Evolutionary conservation across 2,797 vertebrate species (phyloP).

Genomic region (Buceros bicornis): DNA sequence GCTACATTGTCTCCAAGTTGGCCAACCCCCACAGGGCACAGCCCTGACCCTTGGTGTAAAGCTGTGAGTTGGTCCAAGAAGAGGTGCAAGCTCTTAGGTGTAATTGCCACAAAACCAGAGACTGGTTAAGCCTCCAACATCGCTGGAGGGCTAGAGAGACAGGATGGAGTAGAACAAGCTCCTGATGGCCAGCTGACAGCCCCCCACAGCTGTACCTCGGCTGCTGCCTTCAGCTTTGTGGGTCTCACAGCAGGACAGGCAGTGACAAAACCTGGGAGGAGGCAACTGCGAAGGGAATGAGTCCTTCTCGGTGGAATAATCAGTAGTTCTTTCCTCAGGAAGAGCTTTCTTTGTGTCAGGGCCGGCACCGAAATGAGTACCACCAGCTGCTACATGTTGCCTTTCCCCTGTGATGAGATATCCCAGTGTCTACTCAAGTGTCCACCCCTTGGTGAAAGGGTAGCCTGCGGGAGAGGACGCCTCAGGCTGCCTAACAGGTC

Average conservation of each 20-base stretch:
- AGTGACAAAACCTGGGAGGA: background rate
- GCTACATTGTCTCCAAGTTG: background rate
- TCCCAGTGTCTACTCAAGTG: background rate
- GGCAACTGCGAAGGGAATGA: background rate
- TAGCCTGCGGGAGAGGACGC: background rate
- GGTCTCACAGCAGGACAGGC: background rate
- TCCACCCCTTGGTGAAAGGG: background rate
- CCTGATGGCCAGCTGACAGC: background rate
- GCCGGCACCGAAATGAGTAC: background rate
- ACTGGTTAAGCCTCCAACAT: background rate
- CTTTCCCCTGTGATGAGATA: background rate
- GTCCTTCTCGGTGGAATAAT: too few species aligned
- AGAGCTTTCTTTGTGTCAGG: too few species aligned
- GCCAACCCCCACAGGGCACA: background rate
- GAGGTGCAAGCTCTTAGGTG: background rate
- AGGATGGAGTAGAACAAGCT: background rate
- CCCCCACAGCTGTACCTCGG: too few species aligned
- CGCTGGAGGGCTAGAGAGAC: background rate
- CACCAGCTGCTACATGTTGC: background rate
- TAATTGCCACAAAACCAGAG: too few species aligned
- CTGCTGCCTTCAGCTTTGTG: rapidly evolving
- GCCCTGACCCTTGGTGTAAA: background rate
- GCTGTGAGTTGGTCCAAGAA: background rate
- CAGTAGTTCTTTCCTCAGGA: too few species aligned
- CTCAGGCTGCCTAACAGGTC: too few species aligned